Percentiles rank a stretch among this genome's conserved stretches.
Conservation (phyloP, 1,140 invertebrate genomes). For the Orussus abietinus region DNA sequence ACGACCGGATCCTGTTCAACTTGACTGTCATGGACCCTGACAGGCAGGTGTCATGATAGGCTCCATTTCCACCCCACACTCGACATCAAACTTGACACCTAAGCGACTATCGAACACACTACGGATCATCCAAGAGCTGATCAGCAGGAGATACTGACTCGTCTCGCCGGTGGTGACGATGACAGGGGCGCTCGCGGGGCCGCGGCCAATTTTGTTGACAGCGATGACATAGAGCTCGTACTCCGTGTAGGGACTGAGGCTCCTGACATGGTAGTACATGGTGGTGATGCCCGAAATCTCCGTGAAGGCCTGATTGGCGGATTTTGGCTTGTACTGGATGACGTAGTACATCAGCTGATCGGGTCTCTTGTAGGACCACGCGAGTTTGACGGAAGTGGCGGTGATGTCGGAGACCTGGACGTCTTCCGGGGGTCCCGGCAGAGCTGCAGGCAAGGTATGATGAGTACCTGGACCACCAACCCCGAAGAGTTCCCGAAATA, state of each 20-base stretch:
- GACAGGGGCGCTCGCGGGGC: conserved; percentile 77
- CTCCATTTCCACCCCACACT: too few relatives aligned
- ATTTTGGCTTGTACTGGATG: conserved; percentile 92
- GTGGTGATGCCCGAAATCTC: conserved; percentile 91
- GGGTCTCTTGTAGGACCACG: conserved; percentile 83
- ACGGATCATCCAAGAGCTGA: too few relatives aligned
- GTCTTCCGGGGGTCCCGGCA: conserved; percentile 84
- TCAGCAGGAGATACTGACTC: conserved; percentile 64
- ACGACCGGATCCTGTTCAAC: too few relatives aligned
- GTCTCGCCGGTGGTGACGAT: conserved; percentile 93
- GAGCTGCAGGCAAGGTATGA: conserved; percentile 57
- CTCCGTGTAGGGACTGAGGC: conserved; percentile 88
- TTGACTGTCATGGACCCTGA: too few relatives aligned
- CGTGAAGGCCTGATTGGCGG: conserved; percentile 71
- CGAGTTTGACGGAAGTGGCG: conserved; percentile 83
- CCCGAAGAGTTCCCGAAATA: conserved; percentile 6
- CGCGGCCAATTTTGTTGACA: conserved; percentile 88
- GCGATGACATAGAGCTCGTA: conserved; percentile 96
- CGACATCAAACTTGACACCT: too few relatives aligned
- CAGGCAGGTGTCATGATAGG: too few relatives aligned
- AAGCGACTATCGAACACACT: too few relatives aligned
- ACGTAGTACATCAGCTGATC: conserved; percentile 90
- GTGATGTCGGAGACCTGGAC: conserved; percentile 89
- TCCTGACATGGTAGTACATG: conserved; percentile 85
- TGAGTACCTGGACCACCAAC: conserved; percentile 4